Evolutionary conservation across 2,888 invertebrate species (phyloP).

Genomic region (Congeria kusceri): DNA sequence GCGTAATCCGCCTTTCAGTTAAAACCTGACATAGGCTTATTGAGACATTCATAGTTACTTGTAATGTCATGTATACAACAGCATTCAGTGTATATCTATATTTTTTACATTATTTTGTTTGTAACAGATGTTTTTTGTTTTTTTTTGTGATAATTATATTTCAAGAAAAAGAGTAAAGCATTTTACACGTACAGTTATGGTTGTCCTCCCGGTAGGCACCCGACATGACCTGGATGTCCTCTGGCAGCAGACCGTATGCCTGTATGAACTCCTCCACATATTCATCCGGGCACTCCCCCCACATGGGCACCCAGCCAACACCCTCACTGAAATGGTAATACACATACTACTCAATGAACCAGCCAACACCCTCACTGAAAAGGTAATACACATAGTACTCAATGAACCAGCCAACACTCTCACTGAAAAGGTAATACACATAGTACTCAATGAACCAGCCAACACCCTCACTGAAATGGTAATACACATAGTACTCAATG

Average conservation of each 20-base stretch:
- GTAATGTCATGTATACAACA: too few relatives aligned
- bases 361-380: conserved; percentile 9
- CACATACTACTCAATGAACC: neutral
- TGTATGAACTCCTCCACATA: conserved; percentile 78
- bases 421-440: neutral
- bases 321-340: conserved; percentile 71
- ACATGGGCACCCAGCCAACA: conserved; percentile 81
- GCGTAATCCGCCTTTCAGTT: too few relatives aligned
- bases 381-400: neutral
- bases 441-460: neutral
- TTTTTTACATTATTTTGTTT: too few relatives aligned
- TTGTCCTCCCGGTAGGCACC: conserved; percentile 82
- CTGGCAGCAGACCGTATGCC: conserved; percentile 77
- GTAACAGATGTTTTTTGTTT: too few relatives aligned
- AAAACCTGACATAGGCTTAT: too few relatives aligned
- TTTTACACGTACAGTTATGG: conserved; percentile 75
- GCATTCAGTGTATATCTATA: too few relatives aligned
- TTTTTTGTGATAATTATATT: too few relatives aligned
- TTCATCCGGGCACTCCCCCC: conserved; percentile 81
- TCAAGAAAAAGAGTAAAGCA: too few relatives aligned
- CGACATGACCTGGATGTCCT: conserved; percentile 80
- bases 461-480: neutral
- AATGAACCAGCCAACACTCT: neutral
- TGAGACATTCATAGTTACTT: too few relatives aligned
- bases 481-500: too few relatives aligned